Evolutionary conservation across 1,140 invertebrate species (phyloP), one percentile per base, ranked within the genome.

Genomic region (Leptonema lineaticorne): DNA sequence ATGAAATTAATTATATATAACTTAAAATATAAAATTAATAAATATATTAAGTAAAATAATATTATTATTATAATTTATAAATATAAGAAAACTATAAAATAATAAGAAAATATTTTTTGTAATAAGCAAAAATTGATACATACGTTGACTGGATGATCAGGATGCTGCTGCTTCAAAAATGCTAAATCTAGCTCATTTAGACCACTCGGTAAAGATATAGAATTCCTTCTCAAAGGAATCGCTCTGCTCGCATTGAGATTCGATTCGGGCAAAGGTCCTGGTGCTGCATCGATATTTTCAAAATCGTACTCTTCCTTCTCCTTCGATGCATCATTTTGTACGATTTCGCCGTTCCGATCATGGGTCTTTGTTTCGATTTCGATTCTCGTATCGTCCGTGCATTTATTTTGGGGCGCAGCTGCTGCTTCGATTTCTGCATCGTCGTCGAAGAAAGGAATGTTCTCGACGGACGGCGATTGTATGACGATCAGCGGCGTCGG

Each of bases 191-290:
- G 65, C 53, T 79, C 79, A 37, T 78, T 76, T 16, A 82, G 59
- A 4, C 67, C 70, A 28, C 79, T 78, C 3, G 81, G 81, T 76
- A 83, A 77, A n/a, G 81, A 83, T 56, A 83, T 81, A 0, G 80
- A 82, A 62, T 82, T 83, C 30, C 80, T 78, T 64, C 81, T 75
- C 57, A 82, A 67, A 20, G 75, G 74, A 2, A 73, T 65, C 57
- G 69, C 75, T 56, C 78, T 77, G 50, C 72, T 71, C 4, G 76
- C 76, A n/a, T n/a, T n/a, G 22, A 75, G 26, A 1, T 28, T 68
- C 1, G 74, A 37, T 11, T 69, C 53, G 57, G 71, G 67, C 16
- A 65, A 37, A 56, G 63, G 58, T 29, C n/a, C 56, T 5, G 53
- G 70, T n/a, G 24, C 62, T 8, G 69, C 29, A 50, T 71, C 69